These are phyloP conservation scores for Enteromius argenteus DNA, from an alignment of 2,797 vertebrate genomes.

Conservation along the genomic window DNA sequence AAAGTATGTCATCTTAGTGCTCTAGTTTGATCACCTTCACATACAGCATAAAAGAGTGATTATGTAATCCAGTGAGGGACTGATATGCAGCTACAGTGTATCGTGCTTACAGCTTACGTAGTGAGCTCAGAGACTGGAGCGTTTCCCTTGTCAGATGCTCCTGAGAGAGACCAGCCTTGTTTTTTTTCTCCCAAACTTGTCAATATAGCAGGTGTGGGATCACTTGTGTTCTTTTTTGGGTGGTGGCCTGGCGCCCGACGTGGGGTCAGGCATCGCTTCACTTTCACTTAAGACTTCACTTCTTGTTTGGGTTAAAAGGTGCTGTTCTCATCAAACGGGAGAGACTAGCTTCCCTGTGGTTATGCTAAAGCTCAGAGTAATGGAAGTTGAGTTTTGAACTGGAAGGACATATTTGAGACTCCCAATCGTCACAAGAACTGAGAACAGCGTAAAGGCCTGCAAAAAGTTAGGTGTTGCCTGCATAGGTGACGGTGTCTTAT, in stretches of 20 bases:
- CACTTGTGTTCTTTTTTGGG: constrained; percentile 38
- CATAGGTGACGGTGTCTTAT: not conserved
- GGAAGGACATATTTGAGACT: not conserved
- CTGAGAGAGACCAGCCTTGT: constrained; percentile 39
- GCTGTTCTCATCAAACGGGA: constrained; percentile 28
- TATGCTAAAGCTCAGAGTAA: not conserved
- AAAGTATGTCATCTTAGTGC: constrained; percentile 3
- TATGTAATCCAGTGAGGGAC: constrained; percentile 48
- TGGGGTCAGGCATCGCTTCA: constrained; percentile 32
- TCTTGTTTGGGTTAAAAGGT: constrained; percentile 44
- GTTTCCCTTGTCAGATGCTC: not conserved
- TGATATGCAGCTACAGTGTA: constrained; percentile 55
- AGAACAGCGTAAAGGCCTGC: not conserved
- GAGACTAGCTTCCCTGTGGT: not conserved
- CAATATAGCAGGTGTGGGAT: constrained; percentile 57
- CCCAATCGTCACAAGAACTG: not conserved
- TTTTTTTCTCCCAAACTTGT: constrained; percentile 33
- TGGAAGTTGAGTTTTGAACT: not conserved
- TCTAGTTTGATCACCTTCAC: constrained; percentile 19
- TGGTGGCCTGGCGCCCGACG: constrained; percentile 36
- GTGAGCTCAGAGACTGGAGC: constrained; percentile 17
- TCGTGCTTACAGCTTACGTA: constrained; percentile 11
- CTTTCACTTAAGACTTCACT: constrained; percentile 18
- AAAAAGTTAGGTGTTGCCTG: not conserved
- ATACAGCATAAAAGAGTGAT: constrained; percentile 30